A percentile compares a stretch with the other conserved stretches of the same genome.
These are phyloP conservation scores for Antheraea mylitta DNA, from an alignment of 1,140 invertebrate genomes.

Conservation along the genomic window DNA sequence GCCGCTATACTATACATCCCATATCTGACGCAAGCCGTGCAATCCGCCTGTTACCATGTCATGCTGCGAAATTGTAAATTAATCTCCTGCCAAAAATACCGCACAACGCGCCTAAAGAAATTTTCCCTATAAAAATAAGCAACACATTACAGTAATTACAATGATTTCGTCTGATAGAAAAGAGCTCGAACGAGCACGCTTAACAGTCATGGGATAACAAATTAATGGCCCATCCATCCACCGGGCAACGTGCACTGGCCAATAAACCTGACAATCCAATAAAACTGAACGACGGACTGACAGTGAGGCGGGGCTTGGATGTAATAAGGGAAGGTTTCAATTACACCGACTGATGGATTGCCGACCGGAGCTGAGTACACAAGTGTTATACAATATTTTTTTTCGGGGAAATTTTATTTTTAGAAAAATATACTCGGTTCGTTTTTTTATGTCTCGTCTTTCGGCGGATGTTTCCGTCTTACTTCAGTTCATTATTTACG, in stretches of 20 bases:
- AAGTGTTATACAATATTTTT: slow-evolving; percentile 9
- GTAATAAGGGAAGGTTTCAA: slow-evolving; percentile 25
- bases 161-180: background rate
- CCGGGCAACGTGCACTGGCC: slow-evolving; percentile 18
- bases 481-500: no score
- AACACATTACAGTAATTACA: background rate
- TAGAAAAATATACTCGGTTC: background rate
- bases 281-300: slow-evolving; percentile 26
- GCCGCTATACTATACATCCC: no score
- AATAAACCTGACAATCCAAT: slow-evolving; percentile 27
- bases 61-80: no score
- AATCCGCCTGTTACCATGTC: no score
- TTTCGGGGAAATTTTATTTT: background rate
- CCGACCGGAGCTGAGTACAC: background rate
- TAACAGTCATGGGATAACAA: slow-evolving; percentile 24
- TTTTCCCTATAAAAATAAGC: no score
- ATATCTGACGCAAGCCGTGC: no score
- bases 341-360: slow-evolving; percentile 22
- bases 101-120: no score
- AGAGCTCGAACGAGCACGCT: background rate
- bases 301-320: slow-evolving; percentile 16
- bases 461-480: no score
- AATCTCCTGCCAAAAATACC: no score
- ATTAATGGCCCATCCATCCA: slow-evolving; percentile 29
- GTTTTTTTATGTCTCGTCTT: background rate